Base-by-base conservation (phyloP, 2,888 invertebrate species). In the Coelopa pilipes region DNA sequence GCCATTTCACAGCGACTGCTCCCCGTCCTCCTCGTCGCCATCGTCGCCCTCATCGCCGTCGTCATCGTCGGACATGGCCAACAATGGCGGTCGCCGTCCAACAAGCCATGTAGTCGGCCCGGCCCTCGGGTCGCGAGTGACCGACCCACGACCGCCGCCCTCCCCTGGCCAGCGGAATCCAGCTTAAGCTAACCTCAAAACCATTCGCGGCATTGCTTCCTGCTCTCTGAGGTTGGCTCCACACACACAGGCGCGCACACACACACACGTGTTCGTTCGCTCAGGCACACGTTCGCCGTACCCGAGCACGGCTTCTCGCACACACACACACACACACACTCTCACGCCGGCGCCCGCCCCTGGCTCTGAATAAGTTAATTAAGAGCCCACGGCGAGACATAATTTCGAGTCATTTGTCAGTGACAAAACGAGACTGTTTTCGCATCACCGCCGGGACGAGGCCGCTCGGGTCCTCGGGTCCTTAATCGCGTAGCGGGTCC, bases 361-460 rank as follows among this genome's bases (percentile, higher is more conserved):
- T 34, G 62, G 62, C 62, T 62, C 78, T 81, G 83, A 83, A 83
- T 84, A 82, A 83, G 84, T 85, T 84, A 84, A 84, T 84, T 84
- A 85, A 84, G 84, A 80, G 81, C 81, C 84, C 79, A 81, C 81
- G 82, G 82, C 81, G 81, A 80, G 81, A 82, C 85, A 86, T 86
- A 85, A 86, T 86, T 85, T 82, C 79, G 80, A 81, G 82, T 82
- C 84, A 84, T 86, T 86, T 86, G 83, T 86, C 85, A 86, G 85
- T 81, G 81, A 81, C 79, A 80, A 81, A 81, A 78, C 80, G 82
- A 80, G 82, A 78, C 78, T 80, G 79, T 77, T 80, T 78, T 75
- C 74, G 79, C 80, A 80, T 77, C 80, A 79, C 75, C 74, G 73
- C 46, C 73, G 49, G 53, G 53, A 62, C 45, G 68, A 34, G 34